These are phyloP conservation scores for Apomyelois bistriatella DNA, from an alignment of 2,888 invertebrate species.

Conservation along the genomic window DNA sequence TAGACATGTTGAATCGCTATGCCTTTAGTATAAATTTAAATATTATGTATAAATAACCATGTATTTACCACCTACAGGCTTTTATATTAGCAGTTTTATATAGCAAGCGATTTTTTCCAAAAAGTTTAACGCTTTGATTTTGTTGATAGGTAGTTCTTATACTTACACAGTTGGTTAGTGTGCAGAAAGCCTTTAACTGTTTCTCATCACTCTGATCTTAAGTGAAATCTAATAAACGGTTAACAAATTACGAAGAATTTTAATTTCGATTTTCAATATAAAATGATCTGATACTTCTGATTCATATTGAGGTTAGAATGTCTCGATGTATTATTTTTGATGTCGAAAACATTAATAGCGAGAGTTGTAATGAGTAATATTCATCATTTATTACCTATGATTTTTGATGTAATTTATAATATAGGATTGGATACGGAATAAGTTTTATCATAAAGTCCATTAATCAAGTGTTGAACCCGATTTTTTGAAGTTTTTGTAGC, in stretches of 20 bases:
- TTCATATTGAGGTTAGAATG: constrained; percentile 4
- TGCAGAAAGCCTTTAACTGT: neutral
- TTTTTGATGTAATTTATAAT: constrained; percentile 1
- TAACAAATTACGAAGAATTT: constrained; percentile 3
- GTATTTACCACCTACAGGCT: no score
- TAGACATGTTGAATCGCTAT: no score
- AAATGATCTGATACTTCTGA: constrained; percentile 7
- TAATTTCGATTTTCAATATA: constrained; percentile 2
- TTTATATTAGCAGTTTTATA: no score
- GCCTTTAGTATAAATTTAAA: no score
- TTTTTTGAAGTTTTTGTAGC: no score
- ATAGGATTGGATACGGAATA: neutral
- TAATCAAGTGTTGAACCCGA: no score
- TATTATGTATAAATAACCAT: no score
- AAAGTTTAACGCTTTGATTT: no score
- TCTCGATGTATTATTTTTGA: neutral
- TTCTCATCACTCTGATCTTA: neutral
- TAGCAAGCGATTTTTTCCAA: no score
- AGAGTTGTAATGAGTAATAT: constrained; percentile 7
- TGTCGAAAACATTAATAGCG: constrained; percentile 10
- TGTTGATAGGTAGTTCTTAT: no score
- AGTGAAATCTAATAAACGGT: constrained; percentile 7
- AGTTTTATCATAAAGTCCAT: neutral
- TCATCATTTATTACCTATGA: constrained; percentile 4
- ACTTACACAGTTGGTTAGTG: neutral